Conservation (phyloP, 2,113 vertebrate genomes). For the Mustela nigripes region DNA sequence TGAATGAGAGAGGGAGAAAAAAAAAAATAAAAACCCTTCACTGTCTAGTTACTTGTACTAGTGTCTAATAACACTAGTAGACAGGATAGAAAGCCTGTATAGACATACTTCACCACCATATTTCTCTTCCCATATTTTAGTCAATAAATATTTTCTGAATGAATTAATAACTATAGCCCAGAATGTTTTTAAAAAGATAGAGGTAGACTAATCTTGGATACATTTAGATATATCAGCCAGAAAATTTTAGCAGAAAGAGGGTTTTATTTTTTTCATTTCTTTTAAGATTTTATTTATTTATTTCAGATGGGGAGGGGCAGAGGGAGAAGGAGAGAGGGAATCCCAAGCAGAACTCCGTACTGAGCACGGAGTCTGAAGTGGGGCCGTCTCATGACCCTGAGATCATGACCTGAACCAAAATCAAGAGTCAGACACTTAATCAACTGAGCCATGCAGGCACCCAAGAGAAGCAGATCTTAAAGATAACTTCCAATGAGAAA, state of each 20-base stretch:
- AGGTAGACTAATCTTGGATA: not conserved
- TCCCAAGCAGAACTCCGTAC: not conserved
- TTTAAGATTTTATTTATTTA: not conserved
- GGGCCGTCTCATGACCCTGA: not conserved
- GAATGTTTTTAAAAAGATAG: not conserved
- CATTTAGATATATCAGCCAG: not conserved
- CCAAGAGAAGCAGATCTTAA: not conserved
- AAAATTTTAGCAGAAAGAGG: not conserved
- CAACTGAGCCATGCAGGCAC: not conserved
- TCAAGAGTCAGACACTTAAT: not conserved
- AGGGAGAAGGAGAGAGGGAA: not conserved
- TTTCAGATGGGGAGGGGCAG: not conserved
- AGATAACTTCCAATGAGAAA: not conserved
- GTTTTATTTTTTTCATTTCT: not conserved
- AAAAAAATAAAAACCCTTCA: not conserved
- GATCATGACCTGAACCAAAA: not conserved
- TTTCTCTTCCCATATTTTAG: not conserved
- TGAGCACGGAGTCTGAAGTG: rapidly evolving
- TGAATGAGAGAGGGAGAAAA: not conserved
- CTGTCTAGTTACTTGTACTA: not conserved
- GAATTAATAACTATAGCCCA: not conserved
- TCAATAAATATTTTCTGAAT: not conserved
- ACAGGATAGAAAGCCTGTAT: not conserved
- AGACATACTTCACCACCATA: not conserved
- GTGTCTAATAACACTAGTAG: not conserved